A percentile compares a stretch with the other conserved stretches of the same genome.
These are phyloP conservation scores for Neocrepidodera transversa DNA, from an alignment of 2,888 invertebrate species.

Conservation along the genomic window DNA sequence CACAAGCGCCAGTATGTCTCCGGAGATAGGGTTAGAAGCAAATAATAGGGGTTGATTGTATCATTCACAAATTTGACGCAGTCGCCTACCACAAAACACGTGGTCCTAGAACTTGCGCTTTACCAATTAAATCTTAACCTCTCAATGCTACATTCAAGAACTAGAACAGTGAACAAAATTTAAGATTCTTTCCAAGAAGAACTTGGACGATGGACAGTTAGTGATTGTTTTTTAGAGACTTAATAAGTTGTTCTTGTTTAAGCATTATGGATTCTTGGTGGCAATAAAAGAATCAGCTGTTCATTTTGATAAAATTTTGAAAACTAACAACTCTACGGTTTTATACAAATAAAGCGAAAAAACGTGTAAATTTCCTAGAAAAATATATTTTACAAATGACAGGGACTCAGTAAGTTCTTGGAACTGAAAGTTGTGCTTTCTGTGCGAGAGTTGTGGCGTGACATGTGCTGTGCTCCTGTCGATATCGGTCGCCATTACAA, in stretches of 20 bases:
- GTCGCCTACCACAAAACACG: constrained; percentile 34
- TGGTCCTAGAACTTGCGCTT: constrained; percentile 25
- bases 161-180: constrained; percentile 23
- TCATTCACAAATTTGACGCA: constrained; percentile 48
- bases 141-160: constrained; percentile 24
- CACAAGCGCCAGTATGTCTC: constrained; percentile 59
- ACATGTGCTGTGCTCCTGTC: constrained; percentile 50
- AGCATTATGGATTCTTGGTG: constrained; percentile 5
- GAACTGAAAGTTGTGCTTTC: constrained; percentile 19
- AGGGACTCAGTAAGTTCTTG: too few species aligned
- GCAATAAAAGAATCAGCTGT: background rate
- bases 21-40: constrained; percentile 65
- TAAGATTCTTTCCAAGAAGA: constrained; percentile 14
- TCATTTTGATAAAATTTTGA: background rate
- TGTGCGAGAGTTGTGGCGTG: constrained; percentile 46
- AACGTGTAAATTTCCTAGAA: too few species aligned
- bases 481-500: constrained; percentile 30
- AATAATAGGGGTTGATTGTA: constrained; percentile 56
- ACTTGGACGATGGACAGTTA: constrained; percentile 2
- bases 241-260: constrained; percentile 8
- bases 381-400: too few species aligned
- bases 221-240: constrained; percentile 9
- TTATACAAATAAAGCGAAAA: too few species aligned
- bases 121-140: constrained; percentile 34
- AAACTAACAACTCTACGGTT: background rate